These are phyloP conservation scores for Furnarius figulus DNA, from an alignment of 2,113 vertebrate genomes.

Conservation along the genomic window DNA sequence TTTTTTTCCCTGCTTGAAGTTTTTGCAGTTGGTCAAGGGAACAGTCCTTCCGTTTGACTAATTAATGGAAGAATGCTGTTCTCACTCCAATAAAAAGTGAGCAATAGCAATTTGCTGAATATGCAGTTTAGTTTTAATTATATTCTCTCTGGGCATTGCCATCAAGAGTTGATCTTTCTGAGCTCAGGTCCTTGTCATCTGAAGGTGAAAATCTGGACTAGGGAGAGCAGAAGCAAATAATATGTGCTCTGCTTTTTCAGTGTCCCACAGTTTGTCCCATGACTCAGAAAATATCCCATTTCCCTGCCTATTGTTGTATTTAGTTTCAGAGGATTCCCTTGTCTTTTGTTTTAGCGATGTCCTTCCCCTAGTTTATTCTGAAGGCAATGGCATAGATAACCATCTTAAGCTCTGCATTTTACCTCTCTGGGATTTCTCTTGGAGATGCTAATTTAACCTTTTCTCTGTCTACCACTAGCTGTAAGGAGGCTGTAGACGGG, in stretches of 20 bases:
- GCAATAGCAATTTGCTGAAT: background rate
- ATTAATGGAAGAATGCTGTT: background rate
- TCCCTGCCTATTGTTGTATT: background rate
- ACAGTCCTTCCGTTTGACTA: background rate
- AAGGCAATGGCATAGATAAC: background rate
- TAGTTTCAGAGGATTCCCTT: background rate
- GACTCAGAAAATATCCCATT: background rate
- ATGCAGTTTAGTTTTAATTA: background rate
- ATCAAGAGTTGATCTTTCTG: background rate
- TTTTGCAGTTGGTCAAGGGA: background rate
- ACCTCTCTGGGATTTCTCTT: background rate
- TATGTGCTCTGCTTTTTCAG: background rate
- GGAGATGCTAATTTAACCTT: constrained; percentile 40
- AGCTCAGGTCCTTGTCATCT: background rate
- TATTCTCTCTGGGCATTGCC: background rate
- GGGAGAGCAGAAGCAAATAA: background rate
- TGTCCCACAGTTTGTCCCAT: background rate
- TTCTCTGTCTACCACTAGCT: background rate
- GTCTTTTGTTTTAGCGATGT: fast-evolving
- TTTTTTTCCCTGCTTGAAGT: background rate
- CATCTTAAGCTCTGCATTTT: background rate
- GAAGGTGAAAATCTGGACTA: background rate
- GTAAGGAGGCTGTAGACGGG: background rate
- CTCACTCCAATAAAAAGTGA: background rate
- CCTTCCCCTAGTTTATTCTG: background rate